Evolutionary conservation across 2,797 vertebrate species (phyloP), one percentile per base, ranked within the genome.

Genomic region (Aplochiton taeniatus): DNA sequence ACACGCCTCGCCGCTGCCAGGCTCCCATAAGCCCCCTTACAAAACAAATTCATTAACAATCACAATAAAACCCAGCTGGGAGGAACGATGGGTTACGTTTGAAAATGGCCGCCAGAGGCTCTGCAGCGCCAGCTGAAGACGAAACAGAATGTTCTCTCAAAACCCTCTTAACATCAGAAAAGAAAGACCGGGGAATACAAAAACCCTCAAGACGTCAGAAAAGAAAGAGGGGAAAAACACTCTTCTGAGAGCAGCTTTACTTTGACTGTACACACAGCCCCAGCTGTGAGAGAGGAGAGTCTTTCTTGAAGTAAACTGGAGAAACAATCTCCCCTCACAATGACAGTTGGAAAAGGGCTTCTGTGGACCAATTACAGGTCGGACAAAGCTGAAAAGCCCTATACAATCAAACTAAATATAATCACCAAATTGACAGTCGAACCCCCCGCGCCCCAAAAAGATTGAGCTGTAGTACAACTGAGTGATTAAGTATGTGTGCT

Each of bases 21-120:
- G 82, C 84, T 82, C 61, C 80, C 84, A 87, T 9, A n/a, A 9
- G 54, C 47, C 47, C 17, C 14, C 16, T 81, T 85, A 87, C 85
- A 88, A 90, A 89, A 90, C 82, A 88, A 90, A 91, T 85, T 87
- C 73, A 90, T 91, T 90, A 90, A 84, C 76, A 78, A 80, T 74
- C 79, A 87, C 83, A 87, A 91, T 89, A 88, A 89, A 89, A 86
- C 78, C 76, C 87, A 91, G 88, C 90, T 91, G 87, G 73, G 77
- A 80, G 67, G 69, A 77, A 75, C 65, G 70, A 83, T 79, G 76
- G 70, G 78, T 79, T 78, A 75, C 62, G 74, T 87, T 83, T 87
- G 82, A 90, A 88, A 88, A 83, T 77, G 78, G 77, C 75, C 79
- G 74, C 75, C 71, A 73, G 80, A 72, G 65, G 31, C 31, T 31